Evolutionary conservation across 2,113 vertebrate genomes (phyloP).

Genomic region (Genyomyrus donnyi): DNA sequence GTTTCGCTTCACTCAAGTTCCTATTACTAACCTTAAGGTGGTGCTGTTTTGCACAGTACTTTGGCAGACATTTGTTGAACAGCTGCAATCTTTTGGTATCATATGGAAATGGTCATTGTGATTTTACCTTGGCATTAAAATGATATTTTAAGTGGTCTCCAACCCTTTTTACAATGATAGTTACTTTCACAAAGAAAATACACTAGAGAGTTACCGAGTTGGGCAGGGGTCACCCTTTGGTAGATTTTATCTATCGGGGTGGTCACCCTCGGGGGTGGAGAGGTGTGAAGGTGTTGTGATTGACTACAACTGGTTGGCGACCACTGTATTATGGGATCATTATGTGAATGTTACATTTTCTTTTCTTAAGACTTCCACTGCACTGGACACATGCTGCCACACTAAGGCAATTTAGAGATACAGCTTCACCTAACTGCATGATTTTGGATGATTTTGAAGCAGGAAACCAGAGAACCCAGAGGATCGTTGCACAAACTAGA

Average conservation of each 20-base stretch:
- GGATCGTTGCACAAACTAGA: background rate
- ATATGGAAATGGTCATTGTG: background rate
- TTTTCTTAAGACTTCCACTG: background rate
- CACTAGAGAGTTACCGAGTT: background rate
- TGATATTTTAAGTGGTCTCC: background rate
- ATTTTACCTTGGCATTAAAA: background rate
- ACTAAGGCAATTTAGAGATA: background rate
- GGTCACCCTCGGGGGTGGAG: background rate
- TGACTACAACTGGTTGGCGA: background rate
- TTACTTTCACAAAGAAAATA: background rate
- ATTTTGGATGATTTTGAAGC: background rate
- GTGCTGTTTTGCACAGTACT: background rate
- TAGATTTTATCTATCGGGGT: background rate
- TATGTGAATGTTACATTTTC: background rate
- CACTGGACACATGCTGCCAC: background rate
- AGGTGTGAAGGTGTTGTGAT: background rate
- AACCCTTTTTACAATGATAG: background rate
- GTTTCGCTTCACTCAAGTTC: background rate
- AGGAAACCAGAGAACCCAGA: background rate
- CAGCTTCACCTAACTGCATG: background rate
- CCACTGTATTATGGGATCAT: background rate
- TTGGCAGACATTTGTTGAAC: background rate
- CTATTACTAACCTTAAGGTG: background rate
- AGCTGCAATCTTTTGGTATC: background rate
- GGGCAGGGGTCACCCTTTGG: background rate